Percentiles rank a stretch among this genome's conserved stretches.
Conservation (phyloP, 2,113 vertebrate species). For the Tretioscincus oriximinensis region DNA sequence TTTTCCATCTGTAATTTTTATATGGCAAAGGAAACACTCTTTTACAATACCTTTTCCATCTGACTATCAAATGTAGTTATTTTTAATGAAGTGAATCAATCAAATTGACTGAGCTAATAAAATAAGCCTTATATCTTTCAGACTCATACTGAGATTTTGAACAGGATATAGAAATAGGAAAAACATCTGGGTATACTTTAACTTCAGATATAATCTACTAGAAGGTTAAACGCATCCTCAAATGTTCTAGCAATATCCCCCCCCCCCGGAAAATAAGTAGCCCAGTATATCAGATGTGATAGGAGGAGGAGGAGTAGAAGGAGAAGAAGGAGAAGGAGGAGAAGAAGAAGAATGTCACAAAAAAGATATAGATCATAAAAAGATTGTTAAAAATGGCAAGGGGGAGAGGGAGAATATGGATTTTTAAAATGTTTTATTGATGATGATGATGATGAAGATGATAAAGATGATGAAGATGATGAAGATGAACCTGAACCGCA, state of each 20-base stretch:
- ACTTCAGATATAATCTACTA: neutral
- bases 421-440: neutral
- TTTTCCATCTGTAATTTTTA: neutral
- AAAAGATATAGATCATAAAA: neutral
- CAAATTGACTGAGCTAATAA: neutral
- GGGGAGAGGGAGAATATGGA: no score
- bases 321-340: neutral
- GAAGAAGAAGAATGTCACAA: neutral
- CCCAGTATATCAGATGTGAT: neutral
- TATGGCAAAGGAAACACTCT: neutral
- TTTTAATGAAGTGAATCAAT: conserved; percentile 11
- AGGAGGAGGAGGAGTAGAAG: neutral
- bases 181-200: neutral
- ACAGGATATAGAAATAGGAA: neutral
- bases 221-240: neutral
- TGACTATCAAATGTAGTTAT: neutral
- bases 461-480: no score
- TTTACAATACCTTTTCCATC: neutral
- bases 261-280: neutral
- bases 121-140: neutral
- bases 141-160: neutral
- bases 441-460: no score
- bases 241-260: neutral
- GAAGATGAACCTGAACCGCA: no score
- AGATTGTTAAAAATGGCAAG: neutral